phyloP scores from a whole-genome alignment of 2,888 invertebrate genomes.

The Bombylius discolor region DNA sequence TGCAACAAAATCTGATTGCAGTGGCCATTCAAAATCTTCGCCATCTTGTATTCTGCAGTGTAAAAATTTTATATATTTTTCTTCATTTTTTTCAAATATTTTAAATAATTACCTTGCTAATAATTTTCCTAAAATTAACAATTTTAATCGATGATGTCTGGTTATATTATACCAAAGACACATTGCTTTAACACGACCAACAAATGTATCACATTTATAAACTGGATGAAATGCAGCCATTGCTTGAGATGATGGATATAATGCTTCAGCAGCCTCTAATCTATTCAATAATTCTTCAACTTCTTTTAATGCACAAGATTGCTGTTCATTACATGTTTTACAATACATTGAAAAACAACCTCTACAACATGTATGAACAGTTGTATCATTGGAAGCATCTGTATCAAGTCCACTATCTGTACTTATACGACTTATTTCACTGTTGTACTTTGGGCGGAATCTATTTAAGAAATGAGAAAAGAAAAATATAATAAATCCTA shows the following conservation, averaged over 20 bases:
- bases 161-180: conserved; percentile 88
- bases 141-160: conserved; percentile 66
- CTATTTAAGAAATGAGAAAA: conserved; percentile 6
- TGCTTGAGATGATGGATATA: conserved; percentile 74
- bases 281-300: conserved; percentile 58
- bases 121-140: conserved; percentile 59
- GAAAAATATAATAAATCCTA: neutral
- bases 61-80: no score
- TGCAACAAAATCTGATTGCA: conserved; percentile 22
- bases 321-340: conserved; percentile 52
- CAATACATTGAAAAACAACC: conserved; percentile 69
- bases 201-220: conserved; percentile 32
- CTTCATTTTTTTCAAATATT: no score
- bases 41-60: conserved; percentile 26
- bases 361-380: conserved; percentile 27
- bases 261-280: conserved; percentile 60
- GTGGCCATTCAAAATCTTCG: conserved; percentile 35
- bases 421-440: conserved; percentile 28
- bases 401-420: conserved; percentile 31
- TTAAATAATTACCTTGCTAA: conserved; percentile 31
- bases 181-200: conserved; percentile 50
- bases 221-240: conserved; percentile 62
- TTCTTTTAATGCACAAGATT: conserved; percentile 61
- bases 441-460: conserved; percentile 27
- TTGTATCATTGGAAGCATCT: conserved; percentile 15